phyloP scores from a whole-genome alignment of 35 echinoderm and acorn worm genomes.

The Ophiothrix spiculata region DNA sequence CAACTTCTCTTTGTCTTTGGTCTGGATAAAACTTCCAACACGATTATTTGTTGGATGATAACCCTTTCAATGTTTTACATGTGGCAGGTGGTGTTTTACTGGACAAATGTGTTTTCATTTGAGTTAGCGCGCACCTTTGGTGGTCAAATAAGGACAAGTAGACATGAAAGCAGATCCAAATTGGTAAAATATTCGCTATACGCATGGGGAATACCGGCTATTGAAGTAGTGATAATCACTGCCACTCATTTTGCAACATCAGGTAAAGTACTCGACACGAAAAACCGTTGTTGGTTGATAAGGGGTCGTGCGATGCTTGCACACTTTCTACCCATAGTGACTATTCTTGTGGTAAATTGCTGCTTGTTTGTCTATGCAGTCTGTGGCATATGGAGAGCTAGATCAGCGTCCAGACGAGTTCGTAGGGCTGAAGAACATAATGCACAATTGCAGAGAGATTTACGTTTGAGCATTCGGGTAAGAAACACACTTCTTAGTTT shows the following conservation, averaged over 20 bases:
- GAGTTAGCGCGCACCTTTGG: background rate
- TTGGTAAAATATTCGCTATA: background rate
- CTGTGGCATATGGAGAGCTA: background rate
- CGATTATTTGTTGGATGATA: background rate
- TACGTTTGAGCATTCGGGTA: background rate
- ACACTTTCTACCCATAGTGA: background rate
- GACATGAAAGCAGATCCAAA: background rate
- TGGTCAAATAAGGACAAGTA: background rate
- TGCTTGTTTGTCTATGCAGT: background rate
- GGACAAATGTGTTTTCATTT: background rate
- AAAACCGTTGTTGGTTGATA: background rate
- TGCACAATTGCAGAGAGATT: background rate
- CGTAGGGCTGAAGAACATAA: background rate
- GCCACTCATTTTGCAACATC: background rate
- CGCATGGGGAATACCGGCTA: background rate
- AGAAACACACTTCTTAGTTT: too few species aligned
- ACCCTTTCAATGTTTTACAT: background rate
- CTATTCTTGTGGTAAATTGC: background rate
- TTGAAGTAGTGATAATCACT: background rate
- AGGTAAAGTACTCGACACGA: background rate
- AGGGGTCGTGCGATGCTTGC: background rate
- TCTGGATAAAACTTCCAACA: background rate
- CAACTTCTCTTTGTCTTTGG: background rate
- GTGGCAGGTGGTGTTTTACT: background rate
- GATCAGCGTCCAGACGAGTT: background rate